Conservation (phyloP, 2,888 invertebrate genomes). For the Tetanocera ferruginea region DNA sequence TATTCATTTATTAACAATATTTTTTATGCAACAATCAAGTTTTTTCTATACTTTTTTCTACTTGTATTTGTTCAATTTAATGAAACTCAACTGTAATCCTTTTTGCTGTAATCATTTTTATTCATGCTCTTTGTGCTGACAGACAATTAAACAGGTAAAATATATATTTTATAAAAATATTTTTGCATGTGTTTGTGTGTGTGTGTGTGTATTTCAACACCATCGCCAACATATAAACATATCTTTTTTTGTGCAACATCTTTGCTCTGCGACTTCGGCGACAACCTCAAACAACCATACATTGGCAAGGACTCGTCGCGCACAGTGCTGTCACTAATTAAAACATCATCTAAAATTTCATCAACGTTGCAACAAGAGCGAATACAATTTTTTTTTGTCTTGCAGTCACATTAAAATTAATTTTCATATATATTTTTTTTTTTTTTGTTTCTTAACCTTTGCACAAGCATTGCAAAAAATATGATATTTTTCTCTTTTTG, state of each 20-base stretch:
- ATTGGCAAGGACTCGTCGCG: background rate
- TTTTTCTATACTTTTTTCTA: background rate
- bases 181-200: background rate
- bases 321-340: constrained; percentile 35
- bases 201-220: too few species aligned
- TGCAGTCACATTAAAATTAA: constrained; percentile 61
- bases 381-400: constrained; percentile 32
- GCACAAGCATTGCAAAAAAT: constrained; percentile 48
- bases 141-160: constrained; percentile 25
- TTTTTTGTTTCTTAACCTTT: constrained; percentile 52
- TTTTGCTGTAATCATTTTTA: background rate
- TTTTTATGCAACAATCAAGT: too few species aligned
- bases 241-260: background rate
- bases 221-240: background rate
- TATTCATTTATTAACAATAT: too few species aligned
- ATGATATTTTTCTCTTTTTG: constrained; percentile 19
- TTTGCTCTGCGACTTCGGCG: too few species aligned
- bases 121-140: background rate
- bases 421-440: constrained; percentile 54
- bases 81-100: background rate
- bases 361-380: constrained; percentile 33
- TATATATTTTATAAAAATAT: constrained; percentile 24
- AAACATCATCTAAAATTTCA: constrained; percentile 56
- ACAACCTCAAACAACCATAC: background rate
- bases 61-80: background rate